Conservation (phyloP, 1,140 invertebrate species). For the Phortica variegata region DNA sequence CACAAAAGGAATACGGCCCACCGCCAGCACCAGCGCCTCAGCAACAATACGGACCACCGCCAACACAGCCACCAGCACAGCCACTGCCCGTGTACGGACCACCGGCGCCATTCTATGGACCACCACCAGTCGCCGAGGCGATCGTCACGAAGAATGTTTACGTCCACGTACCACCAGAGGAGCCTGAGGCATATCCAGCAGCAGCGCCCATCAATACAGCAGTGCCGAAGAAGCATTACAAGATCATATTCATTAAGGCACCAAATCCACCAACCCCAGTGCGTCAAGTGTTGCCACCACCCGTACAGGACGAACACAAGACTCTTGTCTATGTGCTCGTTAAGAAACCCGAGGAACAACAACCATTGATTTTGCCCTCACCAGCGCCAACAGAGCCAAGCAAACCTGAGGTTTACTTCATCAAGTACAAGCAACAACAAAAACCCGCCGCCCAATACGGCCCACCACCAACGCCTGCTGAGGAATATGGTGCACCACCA, state of each 20-base stretch:
- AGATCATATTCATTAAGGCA: conserved; percentile 86
- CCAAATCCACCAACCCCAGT: conserved; percentile 72
- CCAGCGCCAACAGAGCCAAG: conserved; percentile 59
- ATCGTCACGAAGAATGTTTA: conserved; percentile 74
- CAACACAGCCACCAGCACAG: conserved; percentile 26
- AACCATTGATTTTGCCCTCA: conserved; percentile 56
- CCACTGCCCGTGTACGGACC: conserved; percentile 46
- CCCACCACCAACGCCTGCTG: conserved; percentile 35
- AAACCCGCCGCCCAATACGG: conserved; percentile 48
- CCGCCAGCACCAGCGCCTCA: conserved; percentile 33
- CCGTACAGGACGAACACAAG: conserved; percentile 75
- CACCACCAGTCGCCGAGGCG: conserved; percentile 35
- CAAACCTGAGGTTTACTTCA: conserved; percentile 65
- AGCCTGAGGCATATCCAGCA: conserved; percentile 59
- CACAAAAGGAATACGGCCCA: conserved; percentile 50
- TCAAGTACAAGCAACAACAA: conserved; percentile 60
- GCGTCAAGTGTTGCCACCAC: conserved; percentile 58
- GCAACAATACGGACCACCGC: too few species aligned
- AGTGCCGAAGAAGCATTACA: conserved; percentile 76
- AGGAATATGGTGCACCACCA: conserved; percentile 47
- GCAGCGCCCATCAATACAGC: conserved; percentile 44
- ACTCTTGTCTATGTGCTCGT: conserved; percentile 83
- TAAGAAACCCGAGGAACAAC: conserved; percentile 67
- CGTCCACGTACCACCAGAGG: conserved; percentile 73
- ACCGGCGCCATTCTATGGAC: conserved; percentile 48